A percentile compares a stretch with the other conserved stretches of the same genome.
phyloP scores from a whole-genome alignment of 2,888 invertebrate genomes.

The Drosophila atripex region DNA sequence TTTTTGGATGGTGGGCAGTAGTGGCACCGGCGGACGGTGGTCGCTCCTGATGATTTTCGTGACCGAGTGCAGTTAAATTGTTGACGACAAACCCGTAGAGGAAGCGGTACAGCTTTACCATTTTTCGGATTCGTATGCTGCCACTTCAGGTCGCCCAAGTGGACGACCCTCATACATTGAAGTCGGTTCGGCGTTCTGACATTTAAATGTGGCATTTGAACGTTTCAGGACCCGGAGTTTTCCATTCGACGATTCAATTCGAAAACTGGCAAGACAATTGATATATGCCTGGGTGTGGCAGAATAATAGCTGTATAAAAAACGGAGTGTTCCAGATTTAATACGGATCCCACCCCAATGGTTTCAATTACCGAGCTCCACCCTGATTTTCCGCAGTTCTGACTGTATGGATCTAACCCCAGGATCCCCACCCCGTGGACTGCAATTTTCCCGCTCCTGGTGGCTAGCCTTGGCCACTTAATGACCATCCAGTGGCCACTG shows the following conservation, averaged over 20 bases:
- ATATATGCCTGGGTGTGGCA: slow-evolving; percentile 1
- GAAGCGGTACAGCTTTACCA: slow-evolving; percentile 43
- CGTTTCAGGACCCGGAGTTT: not conserved
- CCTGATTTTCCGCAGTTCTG: slow-evolving; percentile 3
- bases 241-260: slow-evolving; percentile 4
- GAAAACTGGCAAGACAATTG: slow-evolving; percentile 10
- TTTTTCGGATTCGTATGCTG: slow-evolving; percentile 56
- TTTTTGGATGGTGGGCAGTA: not conserved
- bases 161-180: slow-evolving; percentile 17
- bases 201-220: slow-evolving; percentile 43
- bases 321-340: not conserved
- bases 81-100: slow-evolving; percentile 65
- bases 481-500: slow-evolving; percentile 75
- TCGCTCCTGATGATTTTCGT: slow-evolving; percentile 73
- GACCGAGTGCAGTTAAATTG: slow-evolving; percentile 80
- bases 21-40: slow-evolving; percentile 13
- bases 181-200: slow-evolving; percentile 23
- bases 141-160: slow-evolving; percentile 1
- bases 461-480: slow-evolving; percentile 69
- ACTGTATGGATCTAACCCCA: slow-evolving; percentile 9
- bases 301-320: slow-evolving; percentile 2
- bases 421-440: slow-evolving; percentile 9
- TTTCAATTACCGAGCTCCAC: slow-evolving; percentile 2
- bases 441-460: slow-evolving; percentile 11
- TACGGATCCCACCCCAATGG: not conserved